Conservation (phyloP, 2,113 vertebrate species). For the Gopherus flavomarginatus region DNA sequence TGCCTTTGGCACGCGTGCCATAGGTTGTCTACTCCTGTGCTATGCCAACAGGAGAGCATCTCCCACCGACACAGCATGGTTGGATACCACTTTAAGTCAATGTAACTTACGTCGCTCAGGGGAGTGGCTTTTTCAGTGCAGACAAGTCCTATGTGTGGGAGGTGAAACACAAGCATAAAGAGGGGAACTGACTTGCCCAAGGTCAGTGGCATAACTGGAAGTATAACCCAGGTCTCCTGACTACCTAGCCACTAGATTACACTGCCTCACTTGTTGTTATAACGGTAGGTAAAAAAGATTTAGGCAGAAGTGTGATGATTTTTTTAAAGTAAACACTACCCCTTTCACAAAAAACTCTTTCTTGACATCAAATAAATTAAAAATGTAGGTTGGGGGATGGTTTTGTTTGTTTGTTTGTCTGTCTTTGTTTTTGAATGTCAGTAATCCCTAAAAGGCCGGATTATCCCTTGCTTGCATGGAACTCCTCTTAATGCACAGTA, state of each 20-base stretch:
- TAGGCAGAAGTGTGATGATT: not conserved
- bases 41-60: too few species aligned
- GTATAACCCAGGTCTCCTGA: not conserved
- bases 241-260: not conserved
- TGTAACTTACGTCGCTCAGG: too few species aligned
- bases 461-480: not conserved
- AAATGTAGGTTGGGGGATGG: not conserved
- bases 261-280: not conserved
- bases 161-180: not conserved
- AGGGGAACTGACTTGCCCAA: not conserved
- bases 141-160: not conserved
- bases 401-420: not conserved
- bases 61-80: too few species aligned
- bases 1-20: too few species aligned
- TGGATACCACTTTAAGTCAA: too few species aligned
- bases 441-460: slow-evolving; percentile 21
- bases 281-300: not conserved
- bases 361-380: not conserved
- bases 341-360: not conserved
- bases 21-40: too few species aligned
- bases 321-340: not conserved
- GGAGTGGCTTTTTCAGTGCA: too few species aligned
- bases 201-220: not conserved
- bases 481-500: slow-evolving; percentile 31
- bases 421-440: not conserved